Percentiles rank a stretch among this genome's conserved stretches.
These are phyloP conservation scores for Papilio polytes DNA, from an alignment of 1,140 invertebrate genomes.

Conservation along the genomic window DNA sequence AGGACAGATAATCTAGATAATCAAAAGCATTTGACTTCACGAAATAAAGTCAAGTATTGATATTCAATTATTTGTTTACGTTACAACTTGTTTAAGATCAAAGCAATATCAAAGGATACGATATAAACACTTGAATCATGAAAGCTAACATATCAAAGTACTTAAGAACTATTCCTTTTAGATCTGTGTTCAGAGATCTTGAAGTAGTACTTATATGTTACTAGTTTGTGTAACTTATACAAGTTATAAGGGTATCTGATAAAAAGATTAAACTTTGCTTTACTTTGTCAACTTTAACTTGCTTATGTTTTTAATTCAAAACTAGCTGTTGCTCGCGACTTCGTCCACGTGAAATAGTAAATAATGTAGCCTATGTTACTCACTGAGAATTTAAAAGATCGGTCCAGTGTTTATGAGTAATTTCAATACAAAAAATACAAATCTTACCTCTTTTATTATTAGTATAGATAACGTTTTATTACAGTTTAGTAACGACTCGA, in stretches of 20 bases:
- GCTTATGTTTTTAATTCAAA: background rate
- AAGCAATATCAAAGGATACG: background rate
- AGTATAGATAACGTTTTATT: no score
- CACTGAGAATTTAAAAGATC: no score
- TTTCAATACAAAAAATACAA: no score
- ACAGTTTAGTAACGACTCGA: background rate
- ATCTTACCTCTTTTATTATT: no score
- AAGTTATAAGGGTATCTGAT: conserved; percentile 3
- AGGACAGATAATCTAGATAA: no score
- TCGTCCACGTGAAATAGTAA: no score
- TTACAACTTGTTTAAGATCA: background rate
- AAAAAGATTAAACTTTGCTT: background rate
- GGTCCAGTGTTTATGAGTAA: no score
- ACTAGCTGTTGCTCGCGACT: no score
- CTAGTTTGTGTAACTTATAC: background rate
- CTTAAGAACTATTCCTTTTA: conserved; percentile 4
- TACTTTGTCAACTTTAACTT: background rate
- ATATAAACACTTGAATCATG: background rate
- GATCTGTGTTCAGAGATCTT: background rate
- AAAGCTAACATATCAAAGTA: background rate
- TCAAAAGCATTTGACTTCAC: no score
- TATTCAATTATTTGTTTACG: no score
- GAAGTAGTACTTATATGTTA: conserved; percentile 16
- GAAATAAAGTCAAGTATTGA: no score
- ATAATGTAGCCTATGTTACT: no score